Evolutionary conservation across 2,797 vertebrate species (phyloP), one percentile per base, ranked within the genome.

Genomic region (Spatula versicolor): DNA sequence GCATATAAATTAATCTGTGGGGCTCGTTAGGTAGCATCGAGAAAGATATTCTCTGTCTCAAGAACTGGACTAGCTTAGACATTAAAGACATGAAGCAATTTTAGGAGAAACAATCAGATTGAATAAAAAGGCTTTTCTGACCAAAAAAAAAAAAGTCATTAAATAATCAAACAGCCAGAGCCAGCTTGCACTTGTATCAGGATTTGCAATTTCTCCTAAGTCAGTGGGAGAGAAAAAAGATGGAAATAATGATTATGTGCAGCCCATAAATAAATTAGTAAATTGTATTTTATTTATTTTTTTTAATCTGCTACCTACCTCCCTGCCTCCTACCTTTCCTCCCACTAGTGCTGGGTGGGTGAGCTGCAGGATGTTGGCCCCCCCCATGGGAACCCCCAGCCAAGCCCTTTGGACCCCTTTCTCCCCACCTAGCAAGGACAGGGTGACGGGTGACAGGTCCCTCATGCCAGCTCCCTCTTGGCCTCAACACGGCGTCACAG

Each of bases 311-410:
- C 45, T 80, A 52, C 11, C 25, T 48, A 52, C 50, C 6, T 52
- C 50, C 26, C 26, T 52, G 2, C 21, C 21, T 82, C 11, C 6
- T 46, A 25, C 30, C 31, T 60, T 33, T 92, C 31, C 31, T 81
- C 26, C 7, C 0, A 1, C 35, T 48, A 0, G 0, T 15, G 15
- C 21, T 52, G 23, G 6, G 9, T 1, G 8, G 33, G 26, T 54
- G 78, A 91, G 46, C 30, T 76, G 50, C 25, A 52, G 25, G 39
- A 15, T 2, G 5, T 12, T 31, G 68, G 19, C 12, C 13, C 3
- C 60, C 3, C 0, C 2, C 20, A 30, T 21, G 26, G 21, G 56
- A 75, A 64, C 21, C 33, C 22, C 9, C 43, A 33, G 23, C 18
- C 3, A 0, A 66, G 37, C 31, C 11, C 50, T 41, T 52, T 21